phyloP scores from a whole-genome alignment of 23 tunicate genomes.

The Trididemnum miniatum region DNA sequence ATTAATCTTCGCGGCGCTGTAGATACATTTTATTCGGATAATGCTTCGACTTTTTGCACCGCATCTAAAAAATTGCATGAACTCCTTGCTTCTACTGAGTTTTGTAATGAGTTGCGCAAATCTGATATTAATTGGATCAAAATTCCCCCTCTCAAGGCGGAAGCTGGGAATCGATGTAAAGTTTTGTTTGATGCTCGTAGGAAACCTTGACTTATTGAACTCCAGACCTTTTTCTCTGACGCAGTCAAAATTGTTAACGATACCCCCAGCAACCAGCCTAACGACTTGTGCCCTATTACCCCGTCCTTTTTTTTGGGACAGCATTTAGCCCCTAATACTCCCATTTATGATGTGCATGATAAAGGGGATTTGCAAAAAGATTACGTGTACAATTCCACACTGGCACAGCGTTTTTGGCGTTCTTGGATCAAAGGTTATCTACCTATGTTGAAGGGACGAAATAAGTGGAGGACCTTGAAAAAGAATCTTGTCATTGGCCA shows the following conservation, averaged over 20 bases:
- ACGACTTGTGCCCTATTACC: conserved; percentile 1
- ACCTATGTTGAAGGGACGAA: not conserved
- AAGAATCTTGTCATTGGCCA: not conserved
- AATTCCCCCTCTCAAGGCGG: conserved; percentile 28
- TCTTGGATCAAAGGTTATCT: not conserved
- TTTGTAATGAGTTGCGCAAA: not conserved
- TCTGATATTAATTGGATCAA: not conserved
- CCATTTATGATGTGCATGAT: not conserved
- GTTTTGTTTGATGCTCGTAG: not conserved
- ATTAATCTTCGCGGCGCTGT: not conserved
- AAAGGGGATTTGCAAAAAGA: not conserved
- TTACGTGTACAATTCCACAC: not conserved
- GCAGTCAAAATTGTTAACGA: conserved; percentile 29
- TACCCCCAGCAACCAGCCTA: conserved; percentile 25
- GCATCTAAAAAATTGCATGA: not conserved
- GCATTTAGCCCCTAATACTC: not conserved
- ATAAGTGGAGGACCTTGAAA: not conserved
- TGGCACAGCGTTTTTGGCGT: not conserved
- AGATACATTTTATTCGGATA: conserved; percentile 13
- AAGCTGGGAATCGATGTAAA: conserved; percentile 1
- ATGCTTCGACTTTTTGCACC: not conserved
- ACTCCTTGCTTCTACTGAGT: not conserved
- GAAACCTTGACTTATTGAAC: not conserved
- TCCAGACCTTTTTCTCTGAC: not conserved
- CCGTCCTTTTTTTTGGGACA: conserved; percentile 13